Evolutionary conservation across 2,888 invertebrate species (phyloP).

Genomic region (Heliconius ethilla): DNA sequence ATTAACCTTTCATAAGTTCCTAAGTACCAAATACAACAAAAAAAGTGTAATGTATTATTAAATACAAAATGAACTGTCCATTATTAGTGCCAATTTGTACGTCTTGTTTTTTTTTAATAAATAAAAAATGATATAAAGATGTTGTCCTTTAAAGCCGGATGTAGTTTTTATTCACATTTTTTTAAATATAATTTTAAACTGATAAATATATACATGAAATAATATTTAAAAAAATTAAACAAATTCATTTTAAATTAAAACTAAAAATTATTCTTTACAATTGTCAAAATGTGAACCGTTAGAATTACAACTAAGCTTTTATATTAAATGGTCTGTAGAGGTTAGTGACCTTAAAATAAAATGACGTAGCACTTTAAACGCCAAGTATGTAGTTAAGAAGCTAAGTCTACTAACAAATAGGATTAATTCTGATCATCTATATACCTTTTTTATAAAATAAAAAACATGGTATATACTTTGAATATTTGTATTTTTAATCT

Average conservation of each 20-base stretch:
- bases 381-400: slow-evolving; percentile 33
- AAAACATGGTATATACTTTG: background rate
- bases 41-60: slow-evolving; percentile 3
- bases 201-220: slow-evolving; percentile 6
- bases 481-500: background rate
- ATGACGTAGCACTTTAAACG: slow-evolving; percentile 40
- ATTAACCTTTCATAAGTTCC: background rate
- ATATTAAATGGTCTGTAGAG: slow-evolving; percentile 37
- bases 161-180: slow-evolving; percentile 18
- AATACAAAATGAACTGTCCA: background rate
- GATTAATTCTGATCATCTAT: slow-evolving; percentile 2
- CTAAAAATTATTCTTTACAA: slow-evolving; percentile 31
- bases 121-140: slow-evolving; percentile 20
- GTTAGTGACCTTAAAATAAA: slow-evolving; percentile 34
- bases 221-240: background rate
- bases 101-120: slow-evolving; percentile 1
- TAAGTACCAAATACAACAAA: background rate
- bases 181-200: background rate
- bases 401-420: slow-evolving; percentile 29
- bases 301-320: slow-evolving; percentile 34
- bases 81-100: slow-evolving; percentile 8
- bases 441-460: background rate
- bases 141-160: slow-evolving; percentile 23
- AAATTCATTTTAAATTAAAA: background rate
- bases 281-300: slow-evolving; percentile 35